Conservation (phyloP, 1,140 invertebrate genomes). For the Drosophila orosa region DNA sequence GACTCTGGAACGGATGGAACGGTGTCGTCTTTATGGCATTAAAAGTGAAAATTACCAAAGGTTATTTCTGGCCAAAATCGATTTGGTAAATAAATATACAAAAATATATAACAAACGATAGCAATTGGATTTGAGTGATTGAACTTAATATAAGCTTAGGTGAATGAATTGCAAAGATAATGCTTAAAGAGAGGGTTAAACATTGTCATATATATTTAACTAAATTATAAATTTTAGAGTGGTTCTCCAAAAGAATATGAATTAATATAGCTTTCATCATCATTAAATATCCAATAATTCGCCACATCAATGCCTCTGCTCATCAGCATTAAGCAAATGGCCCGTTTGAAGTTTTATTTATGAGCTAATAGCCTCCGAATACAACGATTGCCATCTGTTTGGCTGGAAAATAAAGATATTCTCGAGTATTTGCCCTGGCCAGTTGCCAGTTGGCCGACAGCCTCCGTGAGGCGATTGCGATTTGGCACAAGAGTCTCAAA, state of each 20-base stretch:
- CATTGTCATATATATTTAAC: background rate
- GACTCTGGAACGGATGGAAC: constrained; percentile 11
- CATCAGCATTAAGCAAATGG: constrained; percentile 43
- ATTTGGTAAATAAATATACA: background rate
- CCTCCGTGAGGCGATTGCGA: constrained; percentile 50
- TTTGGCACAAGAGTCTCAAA: constrained; percentile 65
- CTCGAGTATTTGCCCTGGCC: constrained; percentile 57
- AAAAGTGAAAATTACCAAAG: constrained; percentile 29
- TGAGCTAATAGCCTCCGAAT: constrained; percentile 42
- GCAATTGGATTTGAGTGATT: background rate
- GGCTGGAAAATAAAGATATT: constrained; percentile 40
- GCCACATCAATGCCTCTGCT: background rate
- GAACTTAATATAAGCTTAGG: no score
- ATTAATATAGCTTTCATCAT: background rate
- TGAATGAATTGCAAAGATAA: background rate
- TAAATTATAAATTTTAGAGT: background rate
- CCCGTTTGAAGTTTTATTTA: constrained; percentile 54
- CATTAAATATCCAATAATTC: background rate
- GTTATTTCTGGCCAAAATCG: background rate
- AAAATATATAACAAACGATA: background rate
- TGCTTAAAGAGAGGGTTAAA: background rate
- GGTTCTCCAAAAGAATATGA: no score
- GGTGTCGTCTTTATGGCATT: constrained; percentile 9
- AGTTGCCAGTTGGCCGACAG: constrained; percentile 55
- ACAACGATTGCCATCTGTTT: constrained; percentile 49